Conservation (phyloP, 2,113 vertebrate species). For the Sterna hirundo region DNA sequence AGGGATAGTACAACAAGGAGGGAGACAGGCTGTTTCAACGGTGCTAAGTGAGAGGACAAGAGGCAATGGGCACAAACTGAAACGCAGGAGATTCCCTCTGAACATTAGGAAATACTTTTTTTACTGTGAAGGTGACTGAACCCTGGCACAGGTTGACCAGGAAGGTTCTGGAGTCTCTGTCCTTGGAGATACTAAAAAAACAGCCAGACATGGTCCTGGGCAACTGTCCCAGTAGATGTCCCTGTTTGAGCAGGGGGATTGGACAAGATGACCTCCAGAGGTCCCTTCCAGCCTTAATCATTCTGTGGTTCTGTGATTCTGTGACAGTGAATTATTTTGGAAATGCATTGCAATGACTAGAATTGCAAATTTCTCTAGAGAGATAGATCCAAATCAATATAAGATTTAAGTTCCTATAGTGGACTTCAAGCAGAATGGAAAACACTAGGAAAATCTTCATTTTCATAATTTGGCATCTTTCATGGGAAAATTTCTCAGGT, state of each 20-base stretch:
- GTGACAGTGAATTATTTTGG: not conserved
- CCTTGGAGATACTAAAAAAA: not conserved
- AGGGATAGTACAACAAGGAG: not conserved
- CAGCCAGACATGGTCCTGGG: rapidly evolving
- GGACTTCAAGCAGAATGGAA: not conserved
- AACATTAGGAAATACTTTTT: not conserved
- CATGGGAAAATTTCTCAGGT: not conserved
- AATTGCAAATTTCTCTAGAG: not conserved
- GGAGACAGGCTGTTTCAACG: not conserved
- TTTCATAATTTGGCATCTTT: not conserved
- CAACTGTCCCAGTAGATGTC: not conserved
- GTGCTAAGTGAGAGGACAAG: not conserved
- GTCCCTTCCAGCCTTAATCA: not conserved
- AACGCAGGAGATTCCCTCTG: not conserved
- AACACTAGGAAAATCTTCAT: not conserved
- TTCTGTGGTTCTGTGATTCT: not conserved
- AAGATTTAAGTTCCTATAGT: not conserved
- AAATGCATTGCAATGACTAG: not conserved
- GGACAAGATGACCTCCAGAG: not conserved
- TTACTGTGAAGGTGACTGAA: not conserved
- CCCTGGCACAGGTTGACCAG: not conserved
- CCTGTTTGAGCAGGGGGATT: rapidly evolving
- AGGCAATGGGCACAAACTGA: not conserved
- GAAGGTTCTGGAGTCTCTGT: not conserved
- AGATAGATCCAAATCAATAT: not conserved